phyloP scores from a whole-genome alignment of 2,797 vertebrate genomes.

The Rhabdophis nuchalis region DNA sequence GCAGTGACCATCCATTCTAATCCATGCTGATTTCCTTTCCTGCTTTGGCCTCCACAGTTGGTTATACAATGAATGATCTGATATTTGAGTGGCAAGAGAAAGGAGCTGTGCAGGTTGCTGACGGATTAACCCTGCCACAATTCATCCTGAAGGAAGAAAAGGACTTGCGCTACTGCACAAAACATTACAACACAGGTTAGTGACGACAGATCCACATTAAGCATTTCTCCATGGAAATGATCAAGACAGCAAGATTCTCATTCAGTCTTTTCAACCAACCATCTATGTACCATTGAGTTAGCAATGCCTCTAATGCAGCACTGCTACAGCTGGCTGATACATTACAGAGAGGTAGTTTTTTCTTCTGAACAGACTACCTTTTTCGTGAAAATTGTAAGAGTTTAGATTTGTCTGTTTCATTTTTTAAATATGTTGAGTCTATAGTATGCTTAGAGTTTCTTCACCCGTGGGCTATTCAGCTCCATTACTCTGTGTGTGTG shows the following conservation, averaged over 20 bases:
- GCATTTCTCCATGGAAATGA: neutral
- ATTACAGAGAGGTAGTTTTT: neutral
- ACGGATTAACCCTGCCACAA: constrained; percentile 93
- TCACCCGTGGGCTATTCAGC: neutral
- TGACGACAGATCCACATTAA: neutral
- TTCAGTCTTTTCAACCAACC: neutral
- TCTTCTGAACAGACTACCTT: neutral
- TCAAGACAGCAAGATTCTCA: neutral
- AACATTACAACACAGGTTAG: constrained; percentile 97
- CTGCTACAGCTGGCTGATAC: neutral
- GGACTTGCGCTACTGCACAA: constrained; percentile 96
- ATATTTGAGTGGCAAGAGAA: constrained; percentile 99
- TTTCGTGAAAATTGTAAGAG: neutral
- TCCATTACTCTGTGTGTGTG: too few species aligned
- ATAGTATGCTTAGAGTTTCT: neutral
- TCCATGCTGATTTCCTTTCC: constrained; percentile 1
- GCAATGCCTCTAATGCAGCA: neutral
- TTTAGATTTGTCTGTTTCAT: neutral
- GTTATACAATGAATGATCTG: constrained; percentile 98
- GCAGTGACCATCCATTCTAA: neutral
- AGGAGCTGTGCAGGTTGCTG: constrained; percentile 94
- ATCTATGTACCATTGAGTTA: neutral
- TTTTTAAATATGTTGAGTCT: neutral
- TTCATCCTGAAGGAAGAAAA: constrained; percentile 98
- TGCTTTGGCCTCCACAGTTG: constrained; percentile 75